A percentile compares a stretch with the other conserved stretches of the same genome.
These are phyloP conservation scores for Drosophila serrata DNA, from an alignment of 1,140 invertebrate genomes.

Conservation along the genomic window DNA sequence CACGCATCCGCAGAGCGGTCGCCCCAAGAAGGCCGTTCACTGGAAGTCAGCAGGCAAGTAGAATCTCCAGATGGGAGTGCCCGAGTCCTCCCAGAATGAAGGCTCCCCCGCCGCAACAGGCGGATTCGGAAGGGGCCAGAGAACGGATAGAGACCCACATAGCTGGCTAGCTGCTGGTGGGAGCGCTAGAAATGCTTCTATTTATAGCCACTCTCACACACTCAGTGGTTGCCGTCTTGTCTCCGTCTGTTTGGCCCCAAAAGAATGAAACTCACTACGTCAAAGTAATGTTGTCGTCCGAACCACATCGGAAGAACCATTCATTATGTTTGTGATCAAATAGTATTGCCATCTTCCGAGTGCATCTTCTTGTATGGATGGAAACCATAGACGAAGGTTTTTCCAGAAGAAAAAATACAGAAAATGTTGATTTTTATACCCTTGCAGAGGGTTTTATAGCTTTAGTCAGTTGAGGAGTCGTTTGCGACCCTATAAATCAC, in stretches of 20 bases:
- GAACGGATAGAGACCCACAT: constrained; percentile 47
- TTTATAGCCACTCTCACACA: constrained; percentile 79
- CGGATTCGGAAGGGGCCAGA: constrained; percentile 5
- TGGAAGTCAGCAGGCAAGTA: constrained; percentile 90
- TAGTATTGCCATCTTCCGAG: background rate
- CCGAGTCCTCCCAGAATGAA: background rate
- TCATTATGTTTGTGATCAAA: constrained; percentile 20
- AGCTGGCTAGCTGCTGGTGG: constrained; percentile 56
- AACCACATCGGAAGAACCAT: constrained; percentile 23
- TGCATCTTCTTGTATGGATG: constrained; percentile 12
- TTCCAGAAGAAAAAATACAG: too few relatives aligned
- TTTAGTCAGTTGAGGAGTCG: too few relatives aligned
- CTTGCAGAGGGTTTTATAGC: too few relatives aligned
- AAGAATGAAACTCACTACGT: constrained; percentile 45
- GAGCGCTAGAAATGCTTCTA: constrained; percentile 76
- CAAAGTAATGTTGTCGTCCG: constrained; percentile 70
- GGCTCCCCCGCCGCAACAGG: background rate
- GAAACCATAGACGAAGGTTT: too few relatives aligned
- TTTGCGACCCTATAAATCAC: too few relatives aligned
- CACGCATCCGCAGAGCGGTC: constrained; percentile 74
- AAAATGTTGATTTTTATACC: too few relatives aligned
- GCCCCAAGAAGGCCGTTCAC: constrained; percentile 89
- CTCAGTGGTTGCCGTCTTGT: constrained; percentile 79
- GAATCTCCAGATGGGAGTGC: background rate
- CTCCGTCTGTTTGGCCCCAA: constrained; percentile 71